Conservation (phyloP, 2,888 invertebrate species). For the Hesperia comma region DNA sequence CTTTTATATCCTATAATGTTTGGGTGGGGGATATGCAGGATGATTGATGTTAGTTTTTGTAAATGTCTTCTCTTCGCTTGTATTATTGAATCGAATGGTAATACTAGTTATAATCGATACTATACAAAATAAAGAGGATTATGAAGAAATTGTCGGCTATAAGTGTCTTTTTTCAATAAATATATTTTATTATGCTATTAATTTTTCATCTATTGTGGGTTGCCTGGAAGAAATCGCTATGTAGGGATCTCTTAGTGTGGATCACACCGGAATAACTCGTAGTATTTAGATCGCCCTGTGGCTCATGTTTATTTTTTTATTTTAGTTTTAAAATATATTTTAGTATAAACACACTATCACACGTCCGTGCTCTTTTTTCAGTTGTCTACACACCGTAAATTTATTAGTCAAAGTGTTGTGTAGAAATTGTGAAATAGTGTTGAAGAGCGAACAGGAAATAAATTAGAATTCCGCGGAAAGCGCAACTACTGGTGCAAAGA, state of each 20-base stretch:
- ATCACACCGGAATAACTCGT: no score
- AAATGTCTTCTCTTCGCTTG: conserved; percentile 3
- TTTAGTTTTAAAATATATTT: no score
- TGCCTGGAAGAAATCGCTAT: no score
- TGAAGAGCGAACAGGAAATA: neutral
- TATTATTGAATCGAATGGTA: neutral
- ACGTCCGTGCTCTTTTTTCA: no score
- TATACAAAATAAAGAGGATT: neutral
- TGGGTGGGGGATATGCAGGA: neutral
- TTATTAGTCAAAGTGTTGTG: neutral
- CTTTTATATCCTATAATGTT: conserved; percentile 9
- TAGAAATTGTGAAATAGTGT: neutral
- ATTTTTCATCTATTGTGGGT: no score
- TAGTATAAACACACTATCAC: no score
- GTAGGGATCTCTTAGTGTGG: no score
- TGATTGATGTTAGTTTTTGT: conserved; percentile 16
- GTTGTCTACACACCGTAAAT: neutral
- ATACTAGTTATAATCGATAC: neutral
- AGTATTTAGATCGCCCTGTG: no score
- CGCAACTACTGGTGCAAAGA: neutral
- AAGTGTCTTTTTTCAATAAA: no score
- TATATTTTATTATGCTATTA: no score
- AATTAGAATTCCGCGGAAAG: neutral
- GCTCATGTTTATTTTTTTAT: no score
- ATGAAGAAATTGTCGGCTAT: no score